phyloP scores from a whole-genome alignment of 1,140 invertebrate species.

The Rhopalosiphum maidis region DNA sequence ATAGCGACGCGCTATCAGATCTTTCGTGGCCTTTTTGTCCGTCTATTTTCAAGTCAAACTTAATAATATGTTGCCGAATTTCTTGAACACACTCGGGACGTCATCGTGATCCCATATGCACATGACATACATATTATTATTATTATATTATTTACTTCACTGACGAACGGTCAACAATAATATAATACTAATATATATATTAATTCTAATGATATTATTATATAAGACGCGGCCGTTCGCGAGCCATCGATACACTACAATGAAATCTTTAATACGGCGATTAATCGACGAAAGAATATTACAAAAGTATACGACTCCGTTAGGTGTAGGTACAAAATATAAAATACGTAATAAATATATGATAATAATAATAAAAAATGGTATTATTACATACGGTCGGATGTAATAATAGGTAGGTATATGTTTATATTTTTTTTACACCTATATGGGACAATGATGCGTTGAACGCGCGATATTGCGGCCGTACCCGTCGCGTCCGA shows the following conservation, averaged over 20 bases:
- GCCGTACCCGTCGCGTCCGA: conserved; percentile 1
- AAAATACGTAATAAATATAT: neutral
- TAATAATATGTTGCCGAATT: neutral
- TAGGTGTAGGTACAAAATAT: neutral
- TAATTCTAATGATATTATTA: neutral
- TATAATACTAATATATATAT: too few relatives aligned
- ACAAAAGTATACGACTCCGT: neutral
- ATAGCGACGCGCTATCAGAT: neutral
- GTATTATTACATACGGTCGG: neutral
- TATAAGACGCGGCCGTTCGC: neutral
- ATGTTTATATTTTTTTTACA: neutral
- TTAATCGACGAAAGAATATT: neutral
- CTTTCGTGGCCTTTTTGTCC: neutral
- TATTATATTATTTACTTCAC: too few relatives aligned
- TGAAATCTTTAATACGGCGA: neutral
- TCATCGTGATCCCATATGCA: neutral
- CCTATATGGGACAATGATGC: neutral
- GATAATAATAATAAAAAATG: neutral
- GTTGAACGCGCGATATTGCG: neutral
- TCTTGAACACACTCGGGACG: neutral
- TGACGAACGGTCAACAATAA: too few relatives aligned
- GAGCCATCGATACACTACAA: neutral
- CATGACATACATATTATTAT: too few relatives aligned
- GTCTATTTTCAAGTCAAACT: neutral
- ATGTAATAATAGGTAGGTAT: neutral